Evolutionary conservation across 2,113 vertebrate genomes (phyloP).

Genomic region (Litocranius walleri): DNA sequence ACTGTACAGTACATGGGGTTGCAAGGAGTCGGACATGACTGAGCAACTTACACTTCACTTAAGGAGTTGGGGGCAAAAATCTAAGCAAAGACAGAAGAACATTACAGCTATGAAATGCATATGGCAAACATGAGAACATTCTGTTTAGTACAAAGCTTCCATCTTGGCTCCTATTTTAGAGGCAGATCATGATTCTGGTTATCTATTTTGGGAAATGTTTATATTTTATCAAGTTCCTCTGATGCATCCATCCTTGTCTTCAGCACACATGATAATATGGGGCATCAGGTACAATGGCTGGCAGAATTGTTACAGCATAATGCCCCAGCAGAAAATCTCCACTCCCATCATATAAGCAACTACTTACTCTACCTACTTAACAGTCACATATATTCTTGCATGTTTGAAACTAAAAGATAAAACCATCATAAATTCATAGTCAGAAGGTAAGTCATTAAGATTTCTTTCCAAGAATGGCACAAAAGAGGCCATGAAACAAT

Average conservation of each 20-base stretch:
- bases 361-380: not conserved
- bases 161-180: not conserved
- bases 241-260: not conserved
- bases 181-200: not conserved
- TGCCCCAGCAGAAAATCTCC: not conserved
- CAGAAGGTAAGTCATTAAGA: not conserved
- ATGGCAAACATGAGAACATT: not conserved
- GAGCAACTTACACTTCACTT: not conserved
- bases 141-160: not conserved
- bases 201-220: not conserved
- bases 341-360: not conserved
- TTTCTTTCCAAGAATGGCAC: not conserved
- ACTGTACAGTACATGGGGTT: not conserved
- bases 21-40: accelerated
- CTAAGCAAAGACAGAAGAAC: not conserved
- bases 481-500: not conserved
- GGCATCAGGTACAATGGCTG: not conserved
- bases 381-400: not conserved
- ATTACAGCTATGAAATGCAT: not conserved
- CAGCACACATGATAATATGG: not conserved
- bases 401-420: not conserved
- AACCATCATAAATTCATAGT: not conserved
- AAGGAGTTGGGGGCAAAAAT: not conserved
- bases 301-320: not conserved
- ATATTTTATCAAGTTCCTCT: not conserved